Conservation (phyloP, 2,888 invertebrate genomes). For the Latheticus oryzae region DNA sequence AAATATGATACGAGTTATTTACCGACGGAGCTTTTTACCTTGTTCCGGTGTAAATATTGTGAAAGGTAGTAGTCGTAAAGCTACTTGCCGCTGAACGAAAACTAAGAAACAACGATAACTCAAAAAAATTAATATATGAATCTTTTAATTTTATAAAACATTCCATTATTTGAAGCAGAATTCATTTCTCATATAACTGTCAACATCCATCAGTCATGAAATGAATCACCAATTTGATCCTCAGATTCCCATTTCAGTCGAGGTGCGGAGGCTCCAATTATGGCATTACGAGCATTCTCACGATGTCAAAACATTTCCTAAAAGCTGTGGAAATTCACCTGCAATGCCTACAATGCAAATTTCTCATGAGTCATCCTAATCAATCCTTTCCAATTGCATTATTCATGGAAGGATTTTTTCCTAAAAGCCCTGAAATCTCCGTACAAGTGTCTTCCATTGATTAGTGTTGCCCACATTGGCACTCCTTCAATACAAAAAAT, state of each 20-base stretch:
- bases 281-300: slow-evolving; percentile 12
- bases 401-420: slow-evolving; percentile 24
- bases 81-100: slow-evolving; percentile 11
- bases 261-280: too few relatives aligned
- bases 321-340: slow-evolving; percentile 30
- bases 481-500: too few relatives aligned
- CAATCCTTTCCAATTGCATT: slow-evolving; percentile 27
- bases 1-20: slow-evolving; percentile 37
- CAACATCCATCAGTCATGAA: too few relatives aligned
- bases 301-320: slow-evolving; percentile 24
- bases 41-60: slow-evolving; percentile 37
- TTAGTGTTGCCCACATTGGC: slow-evolving; percentile 16
- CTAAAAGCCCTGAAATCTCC: slow-evolving; percentile 9
- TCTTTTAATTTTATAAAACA: too few relatives aligned
- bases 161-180: too few relatives aligned
- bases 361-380: slow-evolving; percentile 22
- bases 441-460: slow-evolving; percentile 19
- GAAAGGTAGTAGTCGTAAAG: slow-evolving; percentile 26
- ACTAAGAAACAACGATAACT: too few relatives aligned
- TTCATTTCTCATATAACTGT: too few relatives aligned
- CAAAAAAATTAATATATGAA: too few relatives aligned
- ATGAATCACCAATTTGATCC: too few relatives aligned
- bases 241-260: too few relatives aligned
- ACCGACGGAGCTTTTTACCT: slow-evolving; percentile 33
- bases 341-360: slow-evolving; percentile 30